Conservation (phyloP, 2,888 invertebrate species). For the Anticlea derivata region DNA sequence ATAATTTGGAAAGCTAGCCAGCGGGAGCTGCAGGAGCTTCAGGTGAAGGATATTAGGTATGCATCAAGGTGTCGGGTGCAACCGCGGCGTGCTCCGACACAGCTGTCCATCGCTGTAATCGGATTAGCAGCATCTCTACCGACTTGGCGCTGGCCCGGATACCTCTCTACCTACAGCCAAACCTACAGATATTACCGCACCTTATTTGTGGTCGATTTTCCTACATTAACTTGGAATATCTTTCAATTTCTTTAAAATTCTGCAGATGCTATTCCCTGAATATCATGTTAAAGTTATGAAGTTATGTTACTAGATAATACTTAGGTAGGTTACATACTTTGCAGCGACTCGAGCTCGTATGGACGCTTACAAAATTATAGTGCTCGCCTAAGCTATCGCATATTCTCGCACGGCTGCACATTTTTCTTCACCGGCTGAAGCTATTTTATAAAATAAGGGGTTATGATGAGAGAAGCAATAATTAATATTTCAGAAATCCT, state of each 20-base stretch:
- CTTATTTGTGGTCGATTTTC: too few relatives aligned
- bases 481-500: too few relatives aligned
- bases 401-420: slow-evolving; percentile 13
- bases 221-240: too few relatives aligned
- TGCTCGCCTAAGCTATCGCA: slow-evolving; percentile 13
- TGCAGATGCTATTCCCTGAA: too few relatives aligned
- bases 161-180: background rate
- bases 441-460: slow-evolving; percentile 13
- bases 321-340: too few relatives aligned
- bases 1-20: slow-evolving; percentile 32
- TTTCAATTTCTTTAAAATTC: too few relatives aligned
- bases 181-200: too few relatives aligned
- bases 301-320: too few relatives aligned
- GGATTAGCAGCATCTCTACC: slow-evolving; percentile 47
- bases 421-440: slow-evolving; percentile 6
- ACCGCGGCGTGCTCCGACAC: slow-evolving; percentile 42
- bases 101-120: slow-evolving; percentile 53
- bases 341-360: background rate
- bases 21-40: slow-evolving; percentile 29
- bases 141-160: slow-evolving; percentile 27
- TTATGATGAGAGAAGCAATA: too few relatives aligned
- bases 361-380: slow-evolving; percentile 12
- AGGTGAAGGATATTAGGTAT: slow-evolving; percentile 53
- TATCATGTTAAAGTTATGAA: too few relatives aligned
- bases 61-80: slow-evolving; percentile 45